Conservation (phyloP, 2,797 vertebrate species). For the Threskiornis aethiopicus region DNA sequence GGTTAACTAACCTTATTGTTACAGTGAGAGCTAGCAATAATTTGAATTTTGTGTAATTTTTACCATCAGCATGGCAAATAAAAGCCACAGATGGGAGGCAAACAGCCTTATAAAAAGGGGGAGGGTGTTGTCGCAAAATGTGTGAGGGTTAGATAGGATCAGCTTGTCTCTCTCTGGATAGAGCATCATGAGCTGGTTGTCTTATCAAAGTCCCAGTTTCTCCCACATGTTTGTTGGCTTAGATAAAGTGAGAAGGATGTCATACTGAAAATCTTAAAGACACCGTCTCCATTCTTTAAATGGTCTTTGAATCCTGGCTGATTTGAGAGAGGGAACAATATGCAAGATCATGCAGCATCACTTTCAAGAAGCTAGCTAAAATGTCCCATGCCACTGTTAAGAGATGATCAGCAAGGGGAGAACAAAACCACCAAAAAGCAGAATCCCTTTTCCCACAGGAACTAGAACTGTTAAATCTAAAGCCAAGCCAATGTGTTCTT, state of each 20-base stretch:
- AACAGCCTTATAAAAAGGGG: not conserved
- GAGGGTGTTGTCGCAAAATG: not conserved
- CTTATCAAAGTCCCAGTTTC: not conserved
- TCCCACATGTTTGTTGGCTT: not conserved
- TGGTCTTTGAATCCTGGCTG: not conserved
- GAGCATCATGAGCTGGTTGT: not conserved
- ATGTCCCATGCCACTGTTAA: not conserved
- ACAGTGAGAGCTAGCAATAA: not conserved
- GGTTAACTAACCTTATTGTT: not conserved
- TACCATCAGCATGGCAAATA: not conserved
- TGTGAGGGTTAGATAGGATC: not conserved
- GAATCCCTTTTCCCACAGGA: not conserved
- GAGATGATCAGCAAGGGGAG: not conserved
- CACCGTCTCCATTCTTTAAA: not conserved
- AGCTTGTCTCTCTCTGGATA: not conserved
- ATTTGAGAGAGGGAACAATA: not conserved
- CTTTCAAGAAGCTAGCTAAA: not conserved
- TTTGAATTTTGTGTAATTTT: not conserved
- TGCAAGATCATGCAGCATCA: not conserved
- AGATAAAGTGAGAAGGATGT: not conserved
- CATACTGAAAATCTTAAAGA: not conserved
- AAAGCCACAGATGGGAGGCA: not conserved
- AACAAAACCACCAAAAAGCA: not conserved
- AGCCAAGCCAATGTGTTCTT: not conserved
- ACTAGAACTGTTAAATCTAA: not conserved